Evolutionary conservation across 2,888 invertebrate genomes (phyloP).

Genomic region (Drosophila picticornis): DNA sequence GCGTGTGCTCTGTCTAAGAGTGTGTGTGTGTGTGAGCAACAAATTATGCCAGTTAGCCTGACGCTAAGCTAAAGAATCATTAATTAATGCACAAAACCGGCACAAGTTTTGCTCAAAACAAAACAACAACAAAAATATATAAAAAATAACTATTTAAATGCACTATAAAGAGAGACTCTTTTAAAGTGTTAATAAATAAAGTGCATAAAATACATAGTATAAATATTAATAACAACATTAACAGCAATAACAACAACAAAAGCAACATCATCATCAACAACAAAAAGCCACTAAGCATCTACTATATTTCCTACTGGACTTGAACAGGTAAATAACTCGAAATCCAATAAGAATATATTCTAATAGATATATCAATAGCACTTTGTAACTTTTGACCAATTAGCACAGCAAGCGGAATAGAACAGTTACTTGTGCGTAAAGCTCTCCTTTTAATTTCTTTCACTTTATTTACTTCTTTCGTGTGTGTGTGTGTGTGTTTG

Average conservation of each 20-base stretch:
- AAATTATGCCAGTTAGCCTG: conserved; percentile 61
- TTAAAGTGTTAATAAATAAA: conserved; percentile 30
- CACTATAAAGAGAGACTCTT: conserved; percentile 18
- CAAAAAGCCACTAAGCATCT: conserved; percentile 21
- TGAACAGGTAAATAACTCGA: conserved; percentile 64
- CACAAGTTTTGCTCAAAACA: conserved; percentile 70
- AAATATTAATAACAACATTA: conserved; percentile 26
- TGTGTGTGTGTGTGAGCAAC: conserved; percentile 61
- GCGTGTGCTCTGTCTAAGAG: conserved; percentile 18
- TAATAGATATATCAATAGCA: background rate
- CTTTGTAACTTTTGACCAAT: conserved; percentile 21
- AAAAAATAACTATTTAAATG: conserved; percentile 38
- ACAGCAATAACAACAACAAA: conserved; percentile 32
- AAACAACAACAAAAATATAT: conserved; percentile 39
- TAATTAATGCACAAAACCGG: conserved; percentile 50
- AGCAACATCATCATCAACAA: conserved; percentile 28
- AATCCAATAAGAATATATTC: background rate
- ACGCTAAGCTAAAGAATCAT: conserved; percentile 39
- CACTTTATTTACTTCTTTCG: conserved; percentile 7
- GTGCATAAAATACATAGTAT: conserved; percentile 45
- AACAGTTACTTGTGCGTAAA: conserved; percentile 17
- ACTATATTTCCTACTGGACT: conserved; percentile 38
- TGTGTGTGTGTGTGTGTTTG: conserved; percentile 3
- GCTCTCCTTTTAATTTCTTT: conserved; percentile 5
- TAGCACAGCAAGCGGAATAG: conserved; percentile 22